These are phyloP conservation scores for Mormyrus hasselquistii DNA, from an alignment of 2,797 vertebrate species.

Conservation along the genomic window DNA sequence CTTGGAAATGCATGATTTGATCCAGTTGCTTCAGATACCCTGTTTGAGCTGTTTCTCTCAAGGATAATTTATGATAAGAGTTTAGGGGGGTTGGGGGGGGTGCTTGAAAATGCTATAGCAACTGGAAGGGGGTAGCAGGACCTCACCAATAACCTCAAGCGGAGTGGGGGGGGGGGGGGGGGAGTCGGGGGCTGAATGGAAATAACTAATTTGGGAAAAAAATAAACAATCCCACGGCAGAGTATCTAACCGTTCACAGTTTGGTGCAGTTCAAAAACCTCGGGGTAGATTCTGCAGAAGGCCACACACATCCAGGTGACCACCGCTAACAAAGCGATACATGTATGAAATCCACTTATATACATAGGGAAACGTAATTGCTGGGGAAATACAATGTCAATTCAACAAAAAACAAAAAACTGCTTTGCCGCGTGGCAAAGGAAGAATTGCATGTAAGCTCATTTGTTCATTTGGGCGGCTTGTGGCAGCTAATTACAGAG, in stretches of 20 bases:
- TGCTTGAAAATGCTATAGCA: conserved; percentile 99
- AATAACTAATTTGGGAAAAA: not conserved
- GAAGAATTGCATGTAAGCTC: conserved; percentile 99
- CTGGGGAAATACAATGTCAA: conserved; percentile 86
- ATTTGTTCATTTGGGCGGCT: conserved; percentile 99
- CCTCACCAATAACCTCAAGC: conserved; percentile 35
- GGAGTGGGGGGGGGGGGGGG: not conserved
- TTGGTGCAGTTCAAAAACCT: not conserved
- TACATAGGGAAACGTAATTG: conserved; percentile 77
- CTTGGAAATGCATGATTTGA: conserved; percentile 75
- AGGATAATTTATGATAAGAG: conserved; percentile 98
- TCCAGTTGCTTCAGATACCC: conserved; percentile 73
- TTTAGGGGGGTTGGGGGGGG: conserved; percentile 65
- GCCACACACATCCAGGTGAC: not conserved
- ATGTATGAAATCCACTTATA: conserved; percentile 72
- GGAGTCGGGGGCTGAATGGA: not conserved
- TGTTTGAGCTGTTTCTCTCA: conserved; percentile 89
- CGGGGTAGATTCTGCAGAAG: not conserved
- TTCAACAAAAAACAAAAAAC: conserved; percentile 78
- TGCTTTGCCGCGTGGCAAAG: conserved; percentile 68
- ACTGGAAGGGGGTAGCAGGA: conserved; percentile 67
- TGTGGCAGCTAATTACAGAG: conserved; percentile 92
- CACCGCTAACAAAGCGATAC: not conserved
- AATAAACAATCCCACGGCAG: not conserved
- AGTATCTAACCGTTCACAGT: not conserved